Conservation (phyloP, 2,888 invertebrate genomes). For the Xiphydria camelus region DNA sequence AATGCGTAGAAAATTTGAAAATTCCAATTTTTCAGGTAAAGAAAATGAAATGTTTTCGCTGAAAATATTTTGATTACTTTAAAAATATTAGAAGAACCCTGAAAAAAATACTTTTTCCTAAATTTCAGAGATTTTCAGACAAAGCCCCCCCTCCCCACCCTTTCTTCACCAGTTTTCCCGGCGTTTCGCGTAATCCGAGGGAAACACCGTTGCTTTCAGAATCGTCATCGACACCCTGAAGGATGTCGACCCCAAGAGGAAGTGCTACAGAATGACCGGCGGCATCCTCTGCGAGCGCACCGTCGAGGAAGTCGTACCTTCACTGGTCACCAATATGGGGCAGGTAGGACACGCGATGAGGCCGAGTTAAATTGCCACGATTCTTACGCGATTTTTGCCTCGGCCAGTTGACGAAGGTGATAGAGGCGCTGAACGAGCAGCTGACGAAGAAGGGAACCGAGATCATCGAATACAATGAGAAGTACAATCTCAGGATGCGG, state of each 20-base stretch:
- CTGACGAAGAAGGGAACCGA: constrained; percentile 84
- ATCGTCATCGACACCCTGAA: constrained; percentile 92
- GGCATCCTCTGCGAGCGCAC: constrained; percentile 92
- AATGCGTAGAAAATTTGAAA: no score
- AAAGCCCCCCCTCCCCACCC: no score
- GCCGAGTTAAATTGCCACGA: constrained; percentile 6
- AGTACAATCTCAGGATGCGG: constrained; percentile 84
- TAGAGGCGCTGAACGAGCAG: constrained; percentile 78
- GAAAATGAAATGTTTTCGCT: no score
- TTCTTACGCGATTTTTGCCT: constrained; percentile 14
- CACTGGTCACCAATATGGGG: constrained; percentile 77
- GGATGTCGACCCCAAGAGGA: constrained; percentile 79
- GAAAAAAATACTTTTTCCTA: no score
- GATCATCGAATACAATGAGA: constrained; percentile 89
- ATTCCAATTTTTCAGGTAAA: no score
- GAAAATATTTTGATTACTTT: no score
- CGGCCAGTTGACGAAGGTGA: constrained; percentile 75
- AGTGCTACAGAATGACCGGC: constrained; percentile 92
- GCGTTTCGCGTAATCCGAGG: not conserved
- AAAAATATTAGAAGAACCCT: no score
- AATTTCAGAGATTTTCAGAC: no score
- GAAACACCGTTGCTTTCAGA: no score
- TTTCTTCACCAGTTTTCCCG: constrained; percentile 9
- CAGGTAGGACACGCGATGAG: constrained; percentile 58
- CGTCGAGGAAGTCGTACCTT: constrained; percentile 88